phyloP scores from a whole-genome alignment of 37 sponge, comb jelly and placozoan species.

The Cladorhizidae sp. region DNA sequence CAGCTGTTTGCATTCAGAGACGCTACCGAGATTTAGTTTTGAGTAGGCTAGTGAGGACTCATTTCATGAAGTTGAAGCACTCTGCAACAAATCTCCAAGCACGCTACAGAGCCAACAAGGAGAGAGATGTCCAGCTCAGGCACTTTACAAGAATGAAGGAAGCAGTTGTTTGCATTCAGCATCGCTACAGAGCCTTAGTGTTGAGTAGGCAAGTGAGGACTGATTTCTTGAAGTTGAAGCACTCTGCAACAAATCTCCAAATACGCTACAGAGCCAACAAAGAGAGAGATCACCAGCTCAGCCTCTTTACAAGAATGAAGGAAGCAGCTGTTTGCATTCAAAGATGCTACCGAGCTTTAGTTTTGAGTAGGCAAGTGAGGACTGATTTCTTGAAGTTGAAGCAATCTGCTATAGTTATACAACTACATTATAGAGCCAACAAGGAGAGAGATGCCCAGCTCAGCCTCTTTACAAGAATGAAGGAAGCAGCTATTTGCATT shows the following conservation, averaged over 20 bases:
- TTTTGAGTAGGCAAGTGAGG: neutral
- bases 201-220: neutral
- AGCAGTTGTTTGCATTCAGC: slow-evolving; percentile 10
- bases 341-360: neutral
- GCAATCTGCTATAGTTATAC: neutral
- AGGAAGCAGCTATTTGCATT: neutral
- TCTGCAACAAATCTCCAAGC: slow-evolving; percentile 38
- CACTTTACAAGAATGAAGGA: no score
- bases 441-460: neutral
- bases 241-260: neutral
- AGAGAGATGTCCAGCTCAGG: no score
- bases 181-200: neutral
- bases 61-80: slow-evolving; percentile 4
- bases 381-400: neutral
- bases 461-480: neutral
- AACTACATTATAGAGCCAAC: neutral
- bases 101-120: neutral
- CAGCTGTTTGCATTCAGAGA: slow-evolving; percentile 28
- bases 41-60: neutral
- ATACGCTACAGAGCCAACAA: neutral
- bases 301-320: neutral
- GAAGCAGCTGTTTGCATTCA: neutral
- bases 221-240: neutral
- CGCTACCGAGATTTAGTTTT: slow-evolving; percentile 11
- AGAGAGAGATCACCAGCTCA: neutral